Evolutionary conservation across 2,113 vertebrate species (phyloP), one percentile per base, ranked within the genome.

Genomic region (Odontesthes bonariensis): DNA sequence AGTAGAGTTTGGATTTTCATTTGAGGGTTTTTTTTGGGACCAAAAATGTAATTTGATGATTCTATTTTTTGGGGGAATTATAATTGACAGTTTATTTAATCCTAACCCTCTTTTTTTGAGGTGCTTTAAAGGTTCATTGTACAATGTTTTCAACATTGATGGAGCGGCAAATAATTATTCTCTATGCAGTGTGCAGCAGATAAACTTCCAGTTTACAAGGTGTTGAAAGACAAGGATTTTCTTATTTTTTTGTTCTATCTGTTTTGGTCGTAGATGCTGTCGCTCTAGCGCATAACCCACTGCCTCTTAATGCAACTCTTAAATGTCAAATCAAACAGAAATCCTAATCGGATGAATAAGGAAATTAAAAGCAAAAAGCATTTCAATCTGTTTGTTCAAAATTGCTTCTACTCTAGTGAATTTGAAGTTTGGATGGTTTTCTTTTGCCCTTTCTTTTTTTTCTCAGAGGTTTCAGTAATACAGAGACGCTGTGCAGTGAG

Each of bases 401-500:
- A 57, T 6, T 35, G 16, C 17, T 27, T 32, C 32, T 33, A 33
- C 16, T 32, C 16, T 57, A 4, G 57, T 23, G 56, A 55, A 74
- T 31, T 52, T 55, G 35, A 0, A 46, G 2, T 44, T 66, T 52
- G 9, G 35, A 52, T 35, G 57, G 38, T 23, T 40, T 1, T 0
- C 0, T 56, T 63, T 55, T 60, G 12, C 23, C 6, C 55, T 63
- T 13, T 79, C 23, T 81, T 49, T 82, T 27, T 27, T 27, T 27
- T 87, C 73, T 85, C 92, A 99, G 97, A 93, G 97, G 98, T 85
- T 99, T 99, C 94, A 99, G 97, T 93, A 99, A 99, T 94, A 99
- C 97, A 70, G 97, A 99, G 92, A 99, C 97, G 0, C 93, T 99
- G 90, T 99, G 97, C 77, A 99, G 97, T 73, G 97, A 99, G 88